Evolutionary conservation across 2,113 vertebrate genomes (phyloP), one percentile per base, ranked within the genome.

Genomic region (Phoenicopterus ruber): DNA sequence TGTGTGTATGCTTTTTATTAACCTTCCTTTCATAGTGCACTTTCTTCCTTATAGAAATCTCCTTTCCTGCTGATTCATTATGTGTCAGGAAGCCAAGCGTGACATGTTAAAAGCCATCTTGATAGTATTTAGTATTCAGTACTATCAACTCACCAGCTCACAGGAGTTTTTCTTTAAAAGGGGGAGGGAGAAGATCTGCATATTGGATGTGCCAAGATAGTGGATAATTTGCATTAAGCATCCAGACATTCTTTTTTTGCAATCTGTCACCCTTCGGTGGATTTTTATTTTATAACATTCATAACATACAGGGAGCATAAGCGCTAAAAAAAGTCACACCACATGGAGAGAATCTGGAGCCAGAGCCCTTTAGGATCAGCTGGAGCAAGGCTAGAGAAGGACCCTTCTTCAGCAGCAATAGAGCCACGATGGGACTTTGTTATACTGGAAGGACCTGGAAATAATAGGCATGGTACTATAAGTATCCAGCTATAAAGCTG

Each of bases 251-350:
- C 90, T 96, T 85, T 82, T 94, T 97, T 95, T 95, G 84, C 98
- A 98, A 98, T 97, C 98, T 98, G 98, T 97, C 97, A 97, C 96
- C 96, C 96, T 98, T 97, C 96, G 63, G 94, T 97, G 96, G 94
- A 83, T 98, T 96, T 97, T 97, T 95, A 62, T 96, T 97, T 96
- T 97, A 93, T 97, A 96, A 97, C 96, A 95, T 98, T 98, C 88
- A 79, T 78, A 92, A 88, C 88, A 74, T 82, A 91, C 28, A 29
- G 86, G 76, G 95, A 62, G 40, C 82, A 47, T 74, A 94, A 89
- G 94, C 90, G 58, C 71, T 88, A 82, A 87, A 85, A 81, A 82
- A 57, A 50, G 61, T 67, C 2, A 6, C 15, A 20, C 4, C 11
- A 38, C 6, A 1, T 19, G 24, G 29, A 40, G 36, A 66, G 91